phyloP scores from a whole-genome alignment of 2,113 vertebrate genomes.

The Propithecus coquereli region DNA sequence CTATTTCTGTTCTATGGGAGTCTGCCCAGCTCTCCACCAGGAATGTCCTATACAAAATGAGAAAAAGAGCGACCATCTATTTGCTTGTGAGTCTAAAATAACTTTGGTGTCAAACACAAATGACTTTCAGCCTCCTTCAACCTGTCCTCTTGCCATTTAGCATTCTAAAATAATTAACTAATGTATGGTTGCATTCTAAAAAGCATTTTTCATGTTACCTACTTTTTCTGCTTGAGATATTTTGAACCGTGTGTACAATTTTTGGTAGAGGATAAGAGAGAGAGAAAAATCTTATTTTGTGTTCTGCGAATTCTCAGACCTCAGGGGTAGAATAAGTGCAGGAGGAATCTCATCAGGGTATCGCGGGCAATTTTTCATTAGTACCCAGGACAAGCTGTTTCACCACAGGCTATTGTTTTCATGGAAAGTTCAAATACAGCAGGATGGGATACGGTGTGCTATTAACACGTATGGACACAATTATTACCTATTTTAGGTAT shows the following conservation, averaged over 20 bases:
- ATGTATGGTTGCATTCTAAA: slow-evolving; percentile 71
- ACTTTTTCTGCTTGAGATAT: slow-evolving; percentile 71
- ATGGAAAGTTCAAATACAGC: slow-evolving; percentile 58
- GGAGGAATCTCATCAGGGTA: slow-evolving; percentile 52
- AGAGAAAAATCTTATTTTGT: slow-evolving; percentile 72
- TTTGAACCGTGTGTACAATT: slow-evolving; percentile 69
- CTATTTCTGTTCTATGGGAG: slow-evolving; percentile 73
- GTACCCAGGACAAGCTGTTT: slow-evolving; percentile 40
- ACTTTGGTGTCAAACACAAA: slow-evolving; percentile 78
- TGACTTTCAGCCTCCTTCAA: slow-evolving; percentile 65
- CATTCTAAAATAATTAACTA: slow-evolving; percentile 72
- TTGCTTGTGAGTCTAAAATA: slow-evolving; percentile 79
- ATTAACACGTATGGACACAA: slow-evolving; percentile 12
- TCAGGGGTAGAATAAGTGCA: slow-evolving; percentile 4
- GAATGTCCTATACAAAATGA: slow-evolving; percentile 58
- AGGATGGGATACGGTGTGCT: neutral
- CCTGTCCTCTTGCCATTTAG: slow-evolving; percentile 70
- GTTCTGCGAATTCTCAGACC: slow-evolving; percentile 55
- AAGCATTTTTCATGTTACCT: slow-evolving; percentile 62
- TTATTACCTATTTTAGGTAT: slow-evolving; percentile 30
- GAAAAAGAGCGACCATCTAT: slow-evolving; percentile 65
- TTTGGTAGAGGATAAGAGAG: slow-evolving; percentile 44
- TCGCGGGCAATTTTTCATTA: slow-evolving; percentile 46
- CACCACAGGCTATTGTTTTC: slow-evolving; percentile 71
- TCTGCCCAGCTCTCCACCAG: slow-evolving; percentile 60